Conservation (phyloP, 64 coral and sea anemone species). For the Stichodactyla helianthus region DNA sequence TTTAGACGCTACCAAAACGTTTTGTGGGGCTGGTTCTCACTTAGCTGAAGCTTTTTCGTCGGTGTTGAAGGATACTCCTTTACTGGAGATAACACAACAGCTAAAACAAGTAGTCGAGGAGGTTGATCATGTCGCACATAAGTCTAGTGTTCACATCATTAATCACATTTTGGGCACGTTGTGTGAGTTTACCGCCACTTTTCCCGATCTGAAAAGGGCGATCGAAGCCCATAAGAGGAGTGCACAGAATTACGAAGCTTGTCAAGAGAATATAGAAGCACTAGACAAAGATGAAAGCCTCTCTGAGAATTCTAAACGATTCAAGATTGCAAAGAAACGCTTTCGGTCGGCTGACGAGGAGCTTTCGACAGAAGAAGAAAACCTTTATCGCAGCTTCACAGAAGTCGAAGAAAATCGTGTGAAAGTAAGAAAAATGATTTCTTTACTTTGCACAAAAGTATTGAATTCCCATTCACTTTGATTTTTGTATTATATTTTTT, state of each 20-base stretch:
- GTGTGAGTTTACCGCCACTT: constrained; percentile 92
- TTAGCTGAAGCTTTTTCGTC: constrained; percentile 84
- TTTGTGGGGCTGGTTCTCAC: constrained; percentile 91
- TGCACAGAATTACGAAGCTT: constrained; percentile 84
- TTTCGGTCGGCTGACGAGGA: constrained; percentile 85
- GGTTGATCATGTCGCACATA: constrained; percentile 85
- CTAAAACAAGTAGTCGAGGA: constrained; percentile 94
- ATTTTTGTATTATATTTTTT: not conserved
- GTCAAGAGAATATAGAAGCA: constrained; percentile 82
- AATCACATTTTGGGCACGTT: constrained; percentile 81
- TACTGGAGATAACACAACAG: constrained; percentile 92
- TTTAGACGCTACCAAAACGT: constrained; percentile 85
- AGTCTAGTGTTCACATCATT: constrained; percentile 90
- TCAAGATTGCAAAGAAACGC: constrained; percentile 79
- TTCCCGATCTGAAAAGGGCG: constrained; percentile 82
- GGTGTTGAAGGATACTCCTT: constrained; percentile 89
- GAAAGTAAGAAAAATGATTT: constrained; percentile 53
- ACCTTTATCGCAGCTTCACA: constrained; percentile 78
- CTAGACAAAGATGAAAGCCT: constrained; percentile 84
- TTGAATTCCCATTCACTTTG: not conserved
- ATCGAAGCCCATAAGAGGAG: constrained; percentile 95
- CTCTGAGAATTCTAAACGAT: constrained; percentile 58
- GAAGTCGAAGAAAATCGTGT: constrained; percentile 94
- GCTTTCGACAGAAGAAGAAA: constrained; percentile 74
- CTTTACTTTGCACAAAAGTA: not conserved